phyloP scores from a whole-genome alignment of 2,888 invertebrate species.

The Scaptomyza cyrtandrae region DNA sequence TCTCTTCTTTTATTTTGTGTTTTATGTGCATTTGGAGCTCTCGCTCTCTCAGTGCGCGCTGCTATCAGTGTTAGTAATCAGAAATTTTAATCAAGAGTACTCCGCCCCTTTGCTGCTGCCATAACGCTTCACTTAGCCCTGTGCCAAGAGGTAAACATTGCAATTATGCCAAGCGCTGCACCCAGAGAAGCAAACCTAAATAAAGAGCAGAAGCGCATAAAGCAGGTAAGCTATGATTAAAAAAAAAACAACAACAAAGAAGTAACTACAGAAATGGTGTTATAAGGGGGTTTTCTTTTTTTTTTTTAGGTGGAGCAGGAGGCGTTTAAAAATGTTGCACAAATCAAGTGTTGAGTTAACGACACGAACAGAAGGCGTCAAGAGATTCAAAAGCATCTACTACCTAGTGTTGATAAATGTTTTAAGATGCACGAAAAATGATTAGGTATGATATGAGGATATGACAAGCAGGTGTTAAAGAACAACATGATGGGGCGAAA shows the following conservation, averaged over 20 bases:
- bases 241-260: constrained; percentile 51
- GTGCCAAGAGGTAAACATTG: constrained; percentile 72
- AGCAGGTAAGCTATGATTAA: constrained; percentile 72
- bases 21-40: constrained; percentile 58
- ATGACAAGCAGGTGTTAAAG: constrained; percentile 1
- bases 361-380: constrained; percentile 39
- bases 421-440: constrained; percentile 20
- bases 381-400: constrained; percentile 5
- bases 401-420: constrained; percentile 52
- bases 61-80: constrained; percentile 76
- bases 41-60: constrained; percentile 39
- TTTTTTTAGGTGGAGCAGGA: background rate
- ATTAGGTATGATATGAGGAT: background rate
- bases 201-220: constrained; percentile 56
- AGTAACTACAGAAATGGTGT: background rate
- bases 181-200: constrained; percentile 46
- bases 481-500: background rate
- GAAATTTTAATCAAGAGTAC: constrained; percentile 76
- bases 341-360: constrained; percentile 72
- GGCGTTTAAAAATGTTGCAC: constrained; percentile 56
- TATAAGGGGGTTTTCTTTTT: too few relatives aligned
- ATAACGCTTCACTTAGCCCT: constrained; percentile 76
- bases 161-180: constrained; percentile 64
- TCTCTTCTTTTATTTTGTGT: constrained; percentile 25
- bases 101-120: constrained; percentile 41